Conservation (phyloP, 2,797 vertebrate species). For the Babyrousa celebensis region DNA sequence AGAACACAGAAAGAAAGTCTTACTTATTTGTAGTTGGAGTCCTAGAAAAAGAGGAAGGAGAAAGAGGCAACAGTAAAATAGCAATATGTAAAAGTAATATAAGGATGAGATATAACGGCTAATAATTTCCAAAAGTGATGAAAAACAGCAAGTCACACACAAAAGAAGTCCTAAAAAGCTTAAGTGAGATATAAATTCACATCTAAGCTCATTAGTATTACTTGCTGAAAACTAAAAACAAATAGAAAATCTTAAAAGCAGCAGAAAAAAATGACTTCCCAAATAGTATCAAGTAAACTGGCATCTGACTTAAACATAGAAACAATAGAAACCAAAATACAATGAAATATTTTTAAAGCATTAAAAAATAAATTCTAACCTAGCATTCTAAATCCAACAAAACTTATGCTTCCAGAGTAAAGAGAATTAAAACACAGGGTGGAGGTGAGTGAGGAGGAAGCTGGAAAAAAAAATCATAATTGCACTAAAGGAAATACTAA, state of each 20-base stretch:
- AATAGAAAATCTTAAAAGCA: constrained; percentile 1
- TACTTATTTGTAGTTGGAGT: neutral
- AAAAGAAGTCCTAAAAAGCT: neutral
- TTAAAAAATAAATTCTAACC: neutral
- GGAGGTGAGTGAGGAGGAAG: too few species aligned
- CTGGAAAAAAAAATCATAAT: neutral
- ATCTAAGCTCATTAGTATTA: neutral
- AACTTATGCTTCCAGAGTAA: neutral
- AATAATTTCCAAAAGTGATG: neutral
- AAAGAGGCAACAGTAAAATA: neutral
- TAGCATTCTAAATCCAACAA: neutral
- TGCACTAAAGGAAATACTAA: neutral
- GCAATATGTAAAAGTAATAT: neutral
- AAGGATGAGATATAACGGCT: neutral
- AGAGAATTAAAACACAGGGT: neutral
- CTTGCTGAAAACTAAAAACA: neutral
- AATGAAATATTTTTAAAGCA: neutral
- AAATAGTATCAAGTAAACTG: neutral
- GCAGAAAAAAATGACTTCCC: neutral
- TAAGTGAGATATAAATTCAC: neutral
- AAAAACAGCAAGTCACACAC: neutral
- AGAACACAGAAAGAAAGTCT: neutral
- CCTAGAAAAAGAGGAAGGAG: neutral
- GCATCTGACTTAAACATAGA: neutral
- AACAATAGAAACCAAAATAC: neutral